phyloP scores from a whole-genome alignment of 2,797 vertebrate species.

The Harpagifer antarcticus region DNA sequence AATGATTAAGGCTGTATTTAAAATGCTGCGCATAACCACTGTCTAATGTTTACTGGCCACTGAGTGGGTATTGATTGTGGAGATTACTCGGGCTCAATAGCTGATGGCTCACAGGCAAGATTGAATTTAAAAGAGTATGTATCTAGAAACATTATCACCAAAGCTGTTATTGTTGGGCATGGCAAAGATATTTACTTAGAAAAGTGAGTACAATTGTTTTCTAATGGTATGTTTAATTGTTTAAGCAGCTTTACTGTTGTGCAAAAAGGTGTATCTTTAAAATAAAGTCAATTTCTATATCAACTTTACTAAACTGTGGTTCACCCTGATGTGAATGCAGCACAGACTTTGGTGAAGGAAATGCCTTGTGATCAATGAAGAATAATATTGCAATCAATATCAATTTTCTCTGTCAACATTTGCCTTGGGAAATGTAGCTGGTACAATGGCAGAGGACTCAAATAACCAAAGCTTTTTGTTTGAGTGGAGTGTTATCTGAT shows the following conservation, averaged over 20 bases:
- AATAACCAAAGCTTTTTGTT: slow-evolving; percentile 79
- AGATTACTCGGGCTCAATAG: slow-evolving; percentile 45
- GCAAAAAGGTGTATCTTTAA: not conserved
- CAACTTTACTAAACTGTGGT: not conserved
- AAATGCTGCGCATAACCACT: slow-evolving; percentile 60
- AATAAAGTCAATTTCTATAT: not conserved
- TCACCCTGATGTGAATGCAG: not conserved
- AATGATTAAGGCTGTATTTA: slow-evolving; percentile 70
- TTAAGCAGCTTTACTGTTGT: not conserved
- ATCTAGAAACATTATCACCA: not conserved
- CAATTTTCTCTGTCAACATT: slow-evolving; percentile 79
- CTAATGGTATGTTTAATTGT: not conserved
- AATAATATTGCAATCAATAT: slow-evolving; percentile 73
- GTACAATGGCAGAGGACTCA: slow-evolving; percentile 68
- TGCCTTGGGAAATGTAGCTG: slow-evolving; percentile 74
- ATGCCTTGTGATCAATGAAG: slow-evolving; percentile 59
- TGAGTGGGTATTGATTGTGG: slow-evolving; percentile 52
- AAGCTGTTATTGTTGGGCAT: no score
- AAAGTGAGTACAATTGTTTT: not conserved
- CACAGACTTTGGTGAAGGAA: slow-evolving; percentile 45
- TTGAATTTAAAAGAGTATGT: not conserved
- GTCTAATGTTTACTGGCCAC: slow-evolving; percentile 41
- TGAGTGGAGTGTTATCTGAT: slow-evolving; percentile 77
- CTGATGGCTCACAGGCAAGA: slow-evolving; percentile 25
- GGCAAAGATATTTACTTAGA: not conserved